Evolutionary conservation across 2,797 vertebrate genomes (phyloP).

Genomic region (Enteromius viviparus): DNA sequence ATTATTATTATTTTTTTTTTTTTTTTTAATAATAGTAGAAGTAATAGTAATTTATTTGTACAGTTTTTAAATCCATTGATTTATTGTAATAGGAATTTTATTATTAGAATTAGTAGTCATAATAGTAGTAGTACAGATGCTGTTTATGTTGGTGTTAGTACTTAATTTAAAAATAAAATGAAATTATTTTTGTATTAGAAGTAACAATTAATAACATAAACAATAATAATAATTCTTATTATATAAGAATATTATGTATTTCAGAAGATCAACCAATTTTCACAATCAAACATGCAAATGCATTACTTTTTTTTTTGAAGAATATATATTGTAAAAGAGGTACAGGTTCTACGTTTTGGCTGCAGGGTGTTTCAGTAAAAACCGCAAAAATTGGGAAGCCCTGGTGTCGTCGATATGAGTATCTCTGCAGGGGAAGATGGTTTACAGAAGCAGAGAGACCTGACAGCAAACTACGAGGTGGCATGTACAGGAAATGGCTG

Average conservation of each 20-base stretch:
- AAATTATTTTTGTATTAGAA: neutral
- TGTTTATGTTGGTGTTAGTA: neutral
- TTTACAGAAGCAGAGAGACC: conserved; percentile 14
- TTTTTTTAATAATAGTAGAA: too few species aligned
- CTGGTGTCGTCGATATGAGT: neutral
- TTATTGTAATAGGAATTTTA: neutral
- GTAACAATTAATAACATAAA: too few species aligned
- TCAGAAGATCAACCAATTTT: neutral
- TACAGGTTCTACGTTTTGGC: neutral
- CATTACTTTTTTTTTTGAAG: neutral
- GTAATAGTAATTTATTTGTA: neutral
- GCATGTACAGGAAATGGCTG: conserved; percentile 49
- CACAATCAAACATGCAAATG: neutral
- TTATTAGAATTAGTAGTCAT: neutral
- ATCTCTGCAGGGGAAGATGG: conserved; percentile 2
- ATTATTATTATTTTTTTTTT: too few species aligned
- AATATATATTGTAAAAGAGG: neutral
- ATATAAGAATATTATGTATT: neutral
- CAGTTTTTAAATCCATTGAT: neutral
- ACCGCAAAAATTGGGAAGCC: neutral
- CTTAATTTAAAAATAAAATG: neutral
- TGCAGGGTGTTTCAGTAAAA: neutral
- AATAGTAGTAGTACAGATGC: too few species aligned
- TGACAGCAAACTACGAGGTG: neutral
- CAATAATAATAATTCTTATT: too few species aligned